Evolutionary conservation across 92 coral and sea anemone species (phyloP), one percentile per base, ranked within the genome.

Genomic region (Epizoanthus stellaris): DNA sequence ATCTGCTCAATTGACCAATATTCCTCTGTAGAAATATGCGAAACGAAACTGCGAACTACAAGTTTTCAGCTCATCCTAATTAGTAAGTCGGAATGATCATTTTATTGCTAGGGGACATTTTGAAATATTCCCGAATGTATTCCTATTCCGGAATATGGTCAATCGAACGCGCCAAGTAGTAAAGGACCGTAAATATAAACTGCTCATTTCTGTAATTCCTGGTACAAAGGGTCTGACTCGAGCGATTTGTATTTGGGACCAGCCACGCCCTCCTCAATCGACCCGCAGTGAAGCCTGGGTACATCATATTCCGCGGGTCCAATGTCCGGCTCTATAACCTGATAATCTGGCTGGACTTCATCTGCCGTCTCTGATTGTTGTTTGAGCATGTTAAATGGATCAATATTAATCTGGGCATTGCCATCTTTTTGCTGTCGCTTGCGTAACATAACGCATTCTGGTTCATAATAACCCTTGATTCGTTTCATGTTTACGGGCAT

Each of bases 401-500:
- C 40, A 4, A 40, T n/a, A 16, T 19, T 42, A 10, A 52, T 52
- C 43, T 15, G 7, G 3, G 67, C 16, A 2, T 14, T 76, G 14
- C 15, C 19, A 12, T 79, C 83, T n/a, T 36, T 30, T 40, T 43
- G 60, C 4, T 45, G 47, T 36, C 57, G 60, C 72, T n/a, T 63
- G 23, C 61, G 58, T n/a, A 79, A 16, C 10, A 79, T 59, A 21
- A 79, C 42, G 8, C 83, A 79, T 8, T 79, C 83, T 19, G 83
- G 83, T 45, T 79, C 83, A 45, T 79, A 79, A 21, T 79, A 79
- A 3, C 83, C 83, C 6, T 63, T 19, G 19, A 79, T 25, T 12
- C 34, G 59, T 43, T 79, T 79, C 61, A 20, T 16, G 34, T 79
- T 79, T 8, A 79, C 83, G 17, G 83, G 83, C 83, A 79, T 79